Evolutionary conservation across 2,797 vertebrate genomes (phyloP), one percentile per base, ranked within the genome.

Genomic region (Diplodus puntazzo): DNA sequence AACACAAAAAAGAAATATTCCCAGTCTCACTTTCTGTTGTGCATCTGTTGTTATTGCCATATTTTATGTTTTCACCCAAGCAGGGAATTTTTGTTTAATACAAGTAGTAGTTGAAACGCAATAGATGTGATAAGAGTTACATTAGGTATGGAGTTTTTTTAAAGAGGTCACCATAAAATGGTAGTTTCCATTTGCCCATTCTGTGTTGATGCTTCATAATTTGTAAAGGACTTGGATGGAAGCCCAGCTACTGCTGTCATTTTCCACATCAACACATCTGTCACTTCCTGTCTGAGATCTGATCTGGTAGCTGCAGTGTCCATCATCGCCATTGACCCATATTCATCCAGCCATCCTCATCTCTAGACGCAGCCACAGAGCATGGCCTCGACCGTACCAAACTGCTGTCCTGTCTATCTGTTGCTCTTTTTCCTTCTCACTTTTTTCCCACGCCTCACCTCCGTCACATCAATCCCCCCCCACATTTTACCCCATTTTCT

Each of bases 381-480:
- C 90, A 89, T 88, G 89, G 80, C 87, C 79, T 73, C 8, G 4
- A 18, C 65, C 64, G 69, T 30, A 46, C 63, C 46, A 69, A 50
- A 70, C 48, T n/a, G 27, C 79, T 87, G 16, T 78, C 84, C 85
- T 86, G 65, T 84, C 68, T 46, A 59, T 81, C 46, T 76, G 13
- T 78, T 20, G 73, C 57, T 74, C 71, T 75, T 50, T 68, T 43
- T 46, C 61, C 64, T 54, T 17, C 77, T 67, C 66, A n/a, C 59
- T 66, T 39, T 67, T 45, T 59, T 12, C 59, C 25, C 2, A 45
- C 68, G 63, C 21, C 8, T 74, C 66, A 46, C 63, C 1, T 27
- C 64, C 11, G 2, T 74, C 55, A 49, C 49, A 2, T 81, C 27
- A 65, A 58, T 27, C 43, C 59, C 11, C 61, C 61, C 34, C 43